Percentiles rank a stretch among this genome's conserved stretches.
These are phyloP conservation scores for Prinia subflava DNA, from an alignment of 2,113 vertebrate genomes.

Conservation along the genomic window DNA sequence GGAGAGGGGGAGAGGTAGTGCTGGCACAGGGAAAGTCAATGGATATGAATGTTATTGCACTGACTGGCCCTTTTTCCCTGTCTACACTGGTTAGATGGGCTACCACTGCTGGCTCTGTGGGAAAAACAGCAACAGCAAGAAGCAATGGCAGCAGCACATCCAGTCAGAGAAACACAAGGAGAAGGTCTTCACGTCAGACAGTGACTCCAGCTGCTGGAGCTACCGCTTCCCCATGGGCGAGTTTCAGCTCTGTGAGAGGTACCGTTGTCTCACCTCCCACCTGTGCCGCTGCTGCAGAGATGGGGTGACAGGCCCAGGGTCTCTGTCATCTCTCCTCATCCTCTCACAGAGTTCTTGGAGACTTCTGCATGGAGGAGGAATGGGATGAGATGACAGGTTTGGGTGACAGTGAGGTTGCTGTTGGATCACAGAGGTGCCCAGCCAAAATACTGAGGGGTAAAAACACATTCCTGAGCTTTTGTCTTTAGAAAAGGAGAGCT, in stretches of 20 bases:
- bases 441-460: neutral
- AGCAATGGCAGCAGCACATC: slow-evolving; percentile 97
- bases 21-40: fast-evolving
- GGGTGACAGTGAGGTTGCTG: neutral
- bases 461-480: neutral
- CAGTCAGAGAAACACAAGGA: slow-evolving; percentile 94
- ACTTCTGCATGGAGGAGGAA: neutral
- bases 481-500: neutral
- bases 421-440: neutral
- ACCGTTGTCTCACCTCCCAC: neutral
- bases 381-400: neutral
- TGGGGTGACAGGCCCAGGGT: neutral
- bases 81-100: slow-evolving; percentile 72
- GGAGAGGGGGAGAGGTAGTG: neutral
- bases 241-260: slow-evolving; percentile 86
- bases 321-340: neutral
- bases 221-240: slow-evolving; percentile 88
- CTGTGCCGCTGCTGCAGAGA: neutral
- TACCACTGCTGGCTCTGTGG: slow-evolving; percentile 92
- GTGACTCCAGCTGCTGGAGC: slow-evolving; percentile 85
- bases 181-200: slow-evolving; percentile 90
- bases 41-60: neutral
- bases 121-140: slow-evolving; percentile 93
- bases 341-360: neutral
- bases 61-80: neutral